A percentile compares a stretch with the other conserved stretches of the same genome.
Conservation (phyloP, 1,140 invertebrate genomes). For the Ylistrum balloti region DNA sequence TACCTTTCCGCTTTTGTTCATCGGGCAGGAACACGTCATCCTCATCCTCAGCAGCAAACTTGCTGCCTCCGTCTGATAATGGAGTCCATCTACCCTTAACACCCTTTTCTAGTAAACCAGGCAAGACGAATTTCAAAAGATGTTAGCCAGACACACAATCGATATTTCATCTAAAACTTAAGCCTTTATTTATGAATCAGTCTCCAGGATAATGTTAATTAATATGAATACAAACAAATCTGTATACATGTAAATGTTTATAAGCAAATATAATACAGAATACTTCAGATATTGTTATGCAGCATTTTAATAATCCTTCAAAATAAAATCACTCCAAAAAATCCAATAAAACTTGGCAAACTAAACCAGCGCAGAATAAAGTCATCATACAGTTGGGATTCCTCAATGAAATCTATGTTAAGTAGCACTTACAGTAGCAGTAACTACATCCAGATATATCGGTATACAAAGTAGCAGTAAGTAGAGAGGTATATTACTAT, state of each 20-base stretch:
- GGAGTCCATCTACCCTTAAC: constrained; percentile 17
- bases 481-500: not conserved
- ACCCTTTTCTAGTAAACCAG: constrained; percentile 33
- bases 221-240: not conserved
- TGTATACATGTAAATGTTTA: not conserved
- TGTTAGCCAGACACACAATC: not conserved
- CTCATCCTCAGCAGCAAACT: not conserved
- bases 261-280: no score
- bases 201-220: not conserved
- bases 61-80: not conserved
- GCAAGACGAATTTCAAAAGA: not conserved
- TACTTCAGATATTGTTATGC: no score
- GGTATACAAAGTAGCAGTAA: not conserved
- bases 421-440: not conserved
- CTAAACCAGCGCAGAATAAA: not conserved
- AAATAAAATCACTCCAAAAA: constrained; percentile 5
- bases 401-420: constrained; percentile 4
- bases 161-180: not conserved
- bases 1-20: not conserved
- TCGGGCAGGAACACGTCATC: not conserved
- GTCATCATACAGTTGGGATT: not conserved
- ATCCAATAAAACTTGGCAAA: not conserved
- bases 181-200: not conserved
- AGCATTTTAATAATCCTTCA: not conserved
- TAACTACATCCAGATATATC: not conserved